Evolutionary conservation across 1,140 invertebrate genomes (phyloP).

Genomic region (Hestina assimilis): DNA sequence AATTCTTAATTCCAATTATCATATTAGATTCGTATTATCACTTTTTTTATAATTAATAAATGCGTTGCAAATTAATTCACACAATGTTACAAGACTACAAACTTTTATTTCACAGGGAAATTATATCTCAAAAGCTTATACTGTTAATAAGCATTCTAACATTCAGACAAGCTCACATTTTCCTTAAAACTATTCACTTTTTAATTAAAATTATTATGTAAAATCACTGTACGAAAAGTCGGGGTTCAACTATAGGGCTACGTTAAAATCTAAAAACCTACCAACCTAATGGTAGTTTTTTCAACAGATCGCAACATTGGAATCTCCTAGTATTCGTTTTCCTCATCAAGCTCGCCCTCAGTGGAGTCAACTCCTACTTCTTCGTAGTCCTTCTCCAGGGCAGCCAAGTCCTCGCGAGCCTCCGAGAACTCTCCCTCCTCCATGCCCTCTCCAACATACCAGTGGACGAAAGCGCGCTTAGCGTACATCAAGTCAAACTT

Average conservation of each 20-base stretch:
- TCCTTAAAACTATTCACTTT: slow-evolving; percentile 37
- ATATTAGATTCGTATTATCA: slow-evolving; percentile 47
- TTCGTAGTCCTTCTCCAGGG: slow-evolving; percentile 92
- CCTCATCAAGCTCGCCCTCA: slow-evolving; percentile 82
- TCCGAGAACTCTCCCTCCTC: slow-evolving; percentile 93
- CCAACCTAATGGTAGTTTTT: slow-evolving; percentile 20
- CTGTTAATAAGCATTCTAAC: slow-evolving; percentile 42
- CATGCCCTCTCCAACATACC: slow-evolving; percentile 93
- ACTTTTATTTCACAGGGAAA: slow-evolving; percentile 50
- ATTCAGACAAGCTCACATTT: slow-evolving; percentile 38
- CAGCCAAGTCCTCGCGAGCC: slow-evolving; percentile 91
- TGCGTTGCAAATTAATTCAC: slow-evolving; percentile 37
- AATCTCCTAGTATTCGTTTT: slow-evolving; percentile 77
- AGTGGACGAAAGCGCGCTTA: slow-evolving; percentile 87
- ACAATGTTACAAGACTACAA: slow-evolving; percentile 36
- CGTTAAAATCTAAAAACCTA: slow-evolving; percentile 14
- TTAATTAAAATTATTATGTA: slow-evolving; percentile 22
- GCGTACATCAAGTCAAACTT: slow-evolving; percentile 92
- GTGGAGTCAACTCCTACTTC: slow-evolving; percentile 88
- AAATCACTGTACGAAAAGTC: slow-evolving; percentile 16
- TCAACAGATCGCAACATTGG: slow-evolving; percentile 11
- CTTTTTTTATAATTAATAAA: slow-evolving; percentile 60
- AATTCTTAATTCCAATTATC: slow-evolving; percentile 5
- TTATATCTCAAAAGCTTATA: slow-evolving; percentile 51
- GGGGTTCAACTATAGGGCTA: neutral